A percentile compares a stretch with the other conserved stretches of the same genome.
phyloP scores from a whole-genome alignment of 2,797 vertebrate genomes.

The Alouatta caraya region DNA sequence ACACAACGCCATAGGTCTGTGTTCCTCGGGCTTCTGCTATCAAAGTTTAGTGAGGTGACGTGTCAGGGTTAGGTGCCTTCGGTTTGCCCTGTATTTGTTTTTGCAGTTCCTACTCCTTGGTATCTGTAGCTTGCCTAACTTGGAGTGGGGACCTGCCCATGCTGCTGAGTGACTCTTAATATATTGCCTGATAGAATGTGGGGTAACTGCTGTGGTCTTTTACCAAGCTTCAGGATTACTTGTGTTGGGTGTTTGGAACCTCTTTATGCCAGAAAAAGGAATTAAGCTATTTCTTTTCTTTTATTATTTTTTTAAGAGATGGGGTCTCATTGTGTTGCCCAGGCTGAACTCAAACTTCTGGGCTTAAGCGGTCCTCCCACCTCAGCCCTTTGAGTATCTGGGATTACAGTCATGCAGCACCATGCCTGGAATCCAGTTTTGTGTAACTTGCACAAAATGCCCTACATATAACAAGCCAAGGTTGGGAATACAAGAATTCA shows the following conservation, averaged over 20 bases:
- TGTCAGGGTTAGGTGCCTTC: background rate
- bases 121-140: background rate
- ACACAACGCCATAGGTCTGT: background rate
- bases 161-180: background rate
- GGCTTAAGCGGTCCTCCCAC: background rate
- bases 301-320: background rate
- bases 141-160: background rate
- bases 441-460: background rate
- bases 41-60: constrained; percentile 13
- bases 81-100: background rate
- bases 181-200: background rate
- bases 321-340: background rate
- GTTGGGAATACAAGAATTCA: background rate
- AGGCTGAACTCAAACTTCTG: background rate
- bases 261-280: background rate
- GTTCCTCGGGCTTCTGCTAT: background rate
- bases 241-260: background rate
- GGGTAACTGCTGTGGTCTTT: background rate
- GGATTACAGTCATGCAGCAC: background rate
- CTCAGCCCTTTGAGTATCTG: background rate
- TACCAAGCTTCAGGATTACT: background rate
- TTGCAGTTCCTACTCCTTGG: background rate
- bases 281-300: background rate
- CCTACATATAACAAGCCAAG: background rate
- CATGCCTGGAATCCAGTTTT: background rate